Evolutionary conservation across 2,113 vertebrate genomes (phyloP), one percentile per base, ranked within the genome.

Genomic region (Sterrhoptilus dennistouni): DNA sequence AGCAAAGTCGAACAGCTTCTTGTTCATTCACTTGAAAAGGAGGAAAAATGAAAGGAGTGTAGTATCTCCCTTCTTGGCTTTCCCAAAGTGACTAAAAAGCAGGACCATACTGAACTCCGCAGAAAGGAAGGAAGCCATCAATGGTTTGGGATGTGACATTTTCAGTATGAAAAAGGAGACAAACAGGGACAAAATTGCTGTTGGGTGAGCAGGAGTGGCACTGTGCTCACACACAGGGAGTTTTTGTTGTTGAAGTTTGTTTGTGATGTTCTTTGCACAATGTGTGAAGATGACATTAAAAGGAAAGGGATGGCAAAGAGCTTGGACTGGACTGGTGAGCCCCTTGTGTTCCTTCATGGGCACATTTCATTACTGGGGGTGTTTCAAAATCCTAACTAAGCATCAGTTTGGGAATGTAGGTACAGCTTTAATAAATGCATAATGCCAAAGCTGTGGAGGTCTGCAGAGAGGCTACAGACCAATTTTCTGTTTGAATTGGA

Each of bases 101-200:
- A 89, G 38, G 60, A 77, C 59, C 59, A 42, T 61, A 59, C 79
- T 83, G 86, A 96, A 80, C 47, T 83, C 83, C 89, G 85, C 54
- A 92, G 24, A 93, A 89, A 86, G 90, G 94, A 92, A 96, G 90
- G 47, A 96, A 95, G 83, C 64, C 66, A 66, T 74, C 80, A 86
- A 6, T 36, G 80, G 60, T 13, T 45, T 92, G 83, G 54, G 89
- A 90, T 50, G 22, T 22, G 19, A 63, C 64, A 80, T 74, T 92
- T 88, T 66, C 79, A 90, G 71, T 35, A 31, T 20, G 64, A 86
- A 66, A 56, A 74, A 83, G 53, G 63, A 64, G 89, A 80, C 71
- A 96, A 89, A 70, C 29, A 47, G 83, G 79, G 92, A 95, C 76
- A 95, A 77, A 83, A 90, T 54, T 57, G 57, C 63, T 83, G 71